Base-by-base conservation (phyloP, 2,888 invertebrate genomes). In the Euproctis similis region DNA sequence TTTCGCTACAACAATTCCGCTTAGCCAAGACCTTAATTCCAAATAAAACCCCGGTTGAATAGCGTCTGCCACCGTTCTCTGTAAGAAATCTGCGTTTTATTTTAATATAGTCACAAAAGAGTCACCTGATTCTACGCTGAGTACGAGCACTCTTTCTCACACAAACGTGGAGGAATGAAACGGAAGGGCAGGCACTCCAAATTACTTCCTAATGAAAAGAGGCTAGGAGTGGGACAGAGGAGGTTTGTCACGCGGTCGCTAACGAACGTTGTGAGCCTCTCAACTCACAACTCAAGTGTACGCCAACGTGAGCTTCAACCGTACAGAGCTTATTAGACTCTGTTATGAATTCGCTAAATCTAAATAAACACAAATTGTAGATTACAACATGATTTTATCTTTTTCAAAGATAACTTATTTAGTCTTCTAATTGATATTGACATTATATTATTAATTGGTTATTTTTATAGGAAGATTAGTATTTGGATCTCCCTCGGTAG, bases 191-290 rank as follows among this genome's bases (percentile, higher is more conserved):
- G 69, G 70, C 63, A 72, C 80, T 81, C 80, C 69, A 76, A 80
- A 82, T 82, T 82, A 82, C 80, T 84, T 81, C 80, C 81, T 82
- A 84, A 82, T 82, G 82, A 84, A 84, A 81, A 81, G 81, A 80
- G 75, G 67, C 59, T 65, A 69, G 65, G 69, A 77, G 78, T 74
- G 70, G 69, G 66, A 60, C 63, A 59, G 67, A 70, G 74, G 57
- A 60, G 65, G n/a, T 67, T 75, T 61, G 72, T 74, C 73, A 66
- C 73, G 73, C 68, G 69, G 74, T 56, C 70, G 74, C 81, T 84
- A 84, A 84, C 82, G 82, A 84, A 84, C 67, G 65, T 65, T 71
- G 71, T 66, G 58, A 54, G 61, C n/a, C 71, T 59, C 78, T 81
- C 62, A 62, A 73, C 57, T 44, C 37, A n/a, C n/a, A 39, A 12